Evolutionary conservation across 1,140 invertebrate genomes (phyloP).

Genomic region (Caenorhabditis latens): DNA sequence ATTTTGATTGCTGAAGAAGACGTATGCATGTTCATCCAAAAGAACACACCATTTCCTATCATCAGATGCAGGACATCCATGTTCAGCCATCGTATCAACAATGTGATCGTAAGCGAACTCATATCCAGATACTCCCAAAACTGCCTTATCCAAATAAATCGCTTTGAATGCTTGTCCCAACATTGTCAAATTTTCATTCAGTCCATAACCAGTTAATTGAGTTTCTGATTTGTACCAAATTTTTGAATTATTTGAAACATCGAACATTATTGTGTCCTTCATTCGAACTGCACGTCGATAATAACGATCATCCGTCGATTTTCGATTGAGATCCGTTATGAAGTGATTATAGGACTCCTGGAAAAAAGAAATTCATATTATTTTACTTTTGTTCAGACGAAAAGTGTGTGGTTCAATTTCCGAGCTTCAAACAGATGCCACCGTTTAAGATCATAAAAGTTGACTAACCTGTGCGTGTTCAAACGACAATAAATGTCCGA

Average conservation of each 20-base stretch:
- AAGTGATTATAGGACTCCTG: constrained; percentile 75
- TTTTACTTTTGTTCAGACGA: no score
- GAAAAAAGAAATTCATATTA: constrained; percentile 29
- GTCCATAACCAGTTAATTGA: constrained; percentile 69
- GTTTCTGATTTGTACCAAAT: constrained; percentile 72
- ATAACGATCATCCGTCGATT: constrained; percentile 73
- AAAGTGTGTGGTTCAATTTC: no score
- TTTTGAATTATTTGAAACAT: constrained; percentile 74
- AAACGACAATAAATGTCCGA: constrained; percentile 51
- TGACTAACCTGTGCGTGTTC: constrained; percentile 60
- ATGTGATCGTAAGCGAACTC: constrained; percentile 75
- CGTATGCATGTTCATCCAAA: constrained; percentile 75
- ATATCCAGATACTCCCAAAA: constrained; percentile 74
- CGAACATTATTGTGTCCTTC: constrained; percentile 73
- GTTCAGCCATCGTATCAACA: constrained; percentile 69
- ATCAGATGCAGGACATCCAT: constrained; percentile 73
- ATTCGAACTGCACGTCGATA: constrained; percentile 75
- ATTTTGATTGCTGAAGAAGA: constrained; percentile 73
- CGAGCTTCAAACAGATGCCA: no score
- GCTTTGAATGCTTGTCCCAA: constrained; percentile 74
- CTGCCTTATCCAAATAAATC: constrained; percentile 72
- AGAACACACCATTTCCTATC: constrained; percentile 74
- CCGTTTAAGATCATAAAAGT: background rate
- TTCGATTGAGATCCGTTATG: constrained; percentile 71
- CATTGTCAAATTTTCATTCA: constrained; percentile 74